A percentile compares a stretch with the other conserved stretches of the same genome.
phyloP scores from a whole-genome alignment of 2,888 invertebrate genomes.

The Anthophora plumipes region DNA sequence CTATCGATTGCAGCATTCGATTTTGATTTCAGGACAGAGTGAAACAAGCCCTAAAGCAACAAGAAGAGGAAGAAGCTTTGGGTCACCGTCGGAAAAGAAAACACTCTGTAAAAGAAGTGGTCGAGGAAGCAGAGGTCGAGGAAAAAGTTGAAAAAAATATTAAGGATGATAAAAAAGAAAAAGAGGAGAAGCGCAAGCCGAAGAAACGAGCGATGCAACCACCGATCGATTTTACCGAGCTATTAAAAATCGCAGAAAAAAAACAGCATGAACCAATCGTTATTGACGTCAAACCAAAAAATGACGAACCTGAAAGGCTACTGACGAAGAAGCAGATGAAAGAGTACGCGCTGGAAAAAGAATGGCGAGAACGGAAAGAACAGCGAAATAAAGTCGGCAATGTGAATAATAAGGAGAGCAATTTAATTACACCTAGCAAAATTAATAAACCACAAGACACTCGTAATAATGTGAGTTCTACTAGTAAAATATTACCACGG shows the following conservation, averaged over 20 bases:
- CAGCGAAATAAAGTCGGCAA: slow-evolving; percentile 70
- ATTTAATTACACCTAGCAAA: slow-evolving; percentile 49
- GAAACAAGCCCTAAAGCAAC: slow-evolving; percentile 89
- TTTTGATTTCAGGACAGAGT: slow-evolving; percentile 87
- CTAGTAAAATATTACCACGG: slow-evolving; percentile 66
- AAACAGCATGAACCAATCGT: slow-evolving; percentile 93
- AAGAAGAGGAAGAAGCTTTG: slow-evolving; percentile 90
- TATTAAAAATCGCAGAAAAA: slow-evolving; percentile 93
- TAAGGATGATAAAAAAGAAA: slow-evolving; percentile 78
- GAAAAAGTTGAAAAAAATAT: slow-evolving; percentile 81
- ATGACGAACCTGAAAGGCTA: slow-evolving; percentile 88
- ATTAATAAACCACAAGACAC: slow-evolving; percentile 58
- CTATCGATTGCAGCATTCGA: background rate
- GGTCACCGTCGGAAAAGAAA: slow-evolving; percentile 88
- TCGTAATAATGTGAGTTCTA: background rate
- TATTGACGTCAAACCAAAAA: slow-evolving; percentile 85
- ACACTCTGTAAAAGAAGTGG: slow-evolving; percentile 77
- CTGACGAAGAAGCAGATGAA: slow-evolving; percentile 93
- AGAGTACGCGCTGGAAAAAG: slow-evolving; percentile 90
- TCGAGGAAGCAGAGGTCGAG: slow-evolving; percentile 83
- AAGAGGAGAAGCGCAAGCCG: slow-evolving; percentile 86
- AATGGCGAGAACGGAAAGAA: slow-evolving; percentile 86
- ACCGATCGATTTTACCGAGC: slow-evolving; percentile 91
- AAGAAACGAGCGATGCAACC: slow-evolving; percentile 88
- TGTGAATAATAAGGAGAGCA: slow-evolving; percentile 27